Evolutionary conservation across 2,888 invertebrate species (phyloP), one percentile per base, ranked within the genome.

Genomic region (Eulithis testata): DNA sequence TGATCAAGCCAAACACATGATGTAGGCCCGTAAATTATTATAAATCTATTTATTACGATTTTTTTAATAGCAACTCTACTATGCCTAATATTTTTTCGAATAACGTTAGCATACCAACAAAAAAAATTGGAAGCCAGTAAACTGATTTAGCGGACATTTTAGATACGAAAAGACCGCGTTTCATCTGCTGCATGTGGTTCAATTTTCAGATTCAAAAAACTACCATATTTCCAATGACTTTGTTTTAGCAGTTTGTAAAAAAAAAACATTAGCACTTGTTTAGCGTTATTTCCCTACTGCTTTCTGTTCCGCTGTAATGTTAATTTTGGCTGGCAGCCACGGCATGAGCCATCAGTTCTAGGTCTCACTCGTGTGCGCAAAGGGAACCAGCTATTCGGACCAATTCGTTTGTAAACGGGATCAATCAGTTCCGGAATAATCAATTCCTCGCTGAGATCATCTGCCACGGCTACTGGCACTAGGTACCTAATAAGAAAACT

Each of bases 251-350:
- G 14, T 21, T 21, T 7, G 8, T 12, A 9, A 49, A 14, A 49
- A 49, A 9, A 49, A 14, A 49, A 49, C 21, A 47, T 14, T 8
- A 40, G 8, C 31, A 6, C 6, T 31, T 4, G 31, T 3, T 31
- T 31, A 31, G 31, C 31, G 31, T 31, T 3, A 31, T 40, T 49
- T 8, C 47, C 45, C 50, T 59, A 44, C 63, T 64, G 59, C 50
- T 11, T 21, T 53, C 4, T 36, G n/a, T 11, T 54, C 11, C 12
- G 44, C 63, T 59, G 50, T 65, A 55, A 12, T 6, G n/a, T 45
- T 7, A 12, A 60, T 60, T 45, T 65, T 65, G 64, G 60, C 55
- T 50, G 27, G 64, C 45, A 50, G 60, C 64, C 44, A 50, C 59
- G 50, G 31, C 12, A 50, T 36, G 44, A n/a, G 12, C 59, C 52